Evolutionary conservation across 2,113 vertebrate genomes (phyloP).

Genomic region (Corynorhinus townsendii): DNA sequence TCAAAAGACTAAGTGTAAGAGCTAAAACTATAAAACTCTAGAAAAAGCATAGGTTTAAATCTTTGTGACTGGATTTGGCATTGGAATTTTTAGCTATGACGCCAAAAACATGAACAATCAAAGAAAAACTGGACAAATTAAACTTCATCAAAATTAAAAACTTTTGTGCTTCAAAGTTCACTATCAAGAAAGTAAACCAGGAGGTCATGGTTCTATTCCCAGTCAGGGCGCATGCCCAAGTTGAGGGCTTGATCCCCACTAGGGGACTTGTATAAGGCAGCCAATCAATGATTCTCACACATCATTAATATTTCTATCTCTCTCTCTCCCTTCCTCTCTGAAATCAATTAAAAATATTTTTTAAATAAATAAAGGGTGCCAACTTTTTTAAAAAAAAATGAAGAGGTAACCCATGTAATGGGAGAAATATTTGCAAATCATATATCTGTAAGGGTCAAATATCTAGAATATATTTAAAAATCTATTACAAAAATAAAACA

Average conservation of each 20-base stretch:
- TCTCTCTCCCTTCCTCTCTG: too few relatives aligned
- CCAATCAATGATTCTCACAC: too few relatives aligned
- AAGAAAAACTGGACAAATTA: background rate
- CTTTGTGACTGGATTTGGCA: background rate
- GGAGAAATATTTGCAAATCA: background rate
- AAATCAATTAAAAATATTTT: too few relatives aligned
- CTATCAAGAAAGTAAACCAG: too few relatives aligned
- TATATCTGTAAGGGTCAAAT: background rate
- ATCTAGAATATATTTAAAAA: background rate
- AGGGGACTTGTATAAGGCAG: too few relatives aligned
- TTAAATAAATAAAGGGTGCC: too few relatives aligned
- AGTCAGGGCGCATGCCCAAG: too few relatives aligned
- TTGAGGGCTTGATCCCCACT: too few relatives aligned
- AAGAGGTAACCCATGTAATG: background rate
- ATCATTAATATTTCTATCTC: too few relatives aligned
- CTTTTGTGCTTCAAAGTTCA: background rate
- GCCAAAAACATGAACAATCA: background rate
- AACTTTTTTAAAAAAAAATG: background rate
- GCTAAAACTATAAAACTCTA: background rate
- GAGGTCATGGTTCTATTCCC: too few relatives aligned
- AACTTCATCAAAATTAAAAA: background rate
- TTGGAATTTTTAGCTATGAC: background rate
- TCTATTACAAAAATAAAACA: background rate
- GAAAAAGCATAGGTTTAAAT: background rate
- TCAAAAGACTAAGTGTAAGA: background rate